Evolutionary conservation across 53 echinoderm and acorn worm genomes (phyloP).

Genomic region (Echinarachnius parma): DNA sequence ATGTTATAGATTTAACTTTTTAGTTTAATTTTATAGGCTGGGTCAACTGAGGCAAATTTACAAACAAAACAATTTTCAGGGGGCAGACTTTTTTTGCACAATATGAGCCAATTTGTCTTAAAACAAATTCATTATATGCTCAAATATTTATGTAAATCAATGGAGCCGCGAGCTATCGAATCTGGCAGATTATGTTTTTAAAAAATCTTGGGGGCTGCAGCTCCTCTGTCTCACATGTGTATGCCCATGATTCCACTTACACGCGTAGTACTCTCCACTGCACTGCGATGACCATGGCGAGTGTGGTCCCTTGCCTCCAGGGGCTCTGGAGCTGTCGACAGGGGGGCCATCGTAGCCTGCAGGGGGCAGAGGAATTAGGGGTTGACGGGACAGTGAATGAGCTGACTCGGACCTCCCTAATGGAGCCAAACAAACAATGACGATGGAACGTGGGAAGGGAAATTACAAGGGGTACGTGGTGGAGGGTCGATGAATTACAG

Average conservation of each 20-base stretch:
- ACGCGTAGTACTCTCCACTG: constrained; percentile 53
- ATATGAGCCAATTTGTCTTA: no score
- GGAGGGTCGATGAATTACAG: no score
- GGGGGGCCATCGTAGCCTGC: constrained; percentile 35
- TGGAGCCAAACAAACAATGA: background rate
- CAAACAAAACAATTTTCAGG: no score
- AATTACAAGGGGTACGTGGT: background rate
- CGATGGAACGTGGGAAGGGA: background rate
- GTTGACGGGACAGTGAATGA: constrained; percentile 70
- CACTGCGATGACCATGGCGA: constrained; percentile 58
- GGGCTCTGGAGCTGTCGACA: constrained; percentile 18
- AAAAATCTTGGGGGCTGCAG: no score
- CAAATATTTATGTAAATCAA: no score
- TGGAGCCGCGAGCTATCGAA: no score
- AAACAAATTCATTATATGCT: no score
- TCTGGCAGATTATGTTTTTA: no score
- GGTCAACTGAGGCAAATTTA: no score
- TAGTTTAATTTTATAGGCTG: no score
- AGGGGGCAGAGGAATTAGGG: constrained; percentile 43
- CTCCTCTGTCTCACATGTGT: background rate
- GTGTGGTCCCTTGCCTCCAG: constrained; percentile 35
- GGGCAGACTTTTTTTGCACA: no score
- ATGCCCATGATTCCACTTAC: constrained; percentile 34
- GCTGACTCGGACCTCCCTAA: constrained; percentile 84
- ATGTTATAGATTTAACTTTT: no score